Percentiles rank a stretch among this genome's conserved stretches.
phyloP scores from a whole-genome alignment of 2,113 vertebrate genomes.

The Motacilla alba region DNA sequence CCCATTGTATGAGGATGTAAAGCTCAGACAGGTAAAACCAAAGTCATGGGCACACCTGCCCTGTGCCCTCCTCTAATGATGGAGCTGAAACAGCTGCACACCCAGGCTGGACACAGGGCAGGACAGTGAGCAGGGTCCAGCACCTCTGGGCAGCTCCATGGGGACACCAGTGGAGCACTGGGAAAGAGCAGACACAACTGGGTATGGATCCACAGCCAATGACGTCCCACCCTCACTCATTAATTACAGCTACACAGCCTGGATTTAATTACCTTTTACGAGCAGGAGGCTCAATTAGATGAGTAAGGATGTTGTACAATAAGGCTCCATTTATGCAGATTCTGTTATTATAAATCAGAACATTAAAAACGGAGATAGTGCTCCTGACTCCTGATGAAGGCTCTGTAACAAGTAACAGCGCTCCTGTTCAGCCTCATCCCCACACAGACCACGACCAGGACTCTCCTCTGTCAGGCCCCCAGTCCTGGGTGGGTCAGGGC shows the following conservation, averaged over 20 bases:
- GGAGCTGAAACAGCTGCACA: background rate
- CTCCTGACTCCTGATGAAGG: background rate
- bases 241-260: conserved; percentile 10
- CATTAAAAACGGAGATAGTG: background rate
- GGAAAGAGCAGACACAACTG: background rate
- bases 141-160: background rate
- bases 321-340: background rate
- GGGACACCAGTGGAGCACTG: background rate
- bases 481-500: background rate
- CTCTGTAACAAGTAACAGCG: background rate
- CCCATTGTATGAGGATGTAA: background rate
- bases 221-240: background rate
- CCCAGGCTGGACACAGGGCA: accelerated
- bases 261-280: conserved; percentile 34
- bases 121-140: accelerated
- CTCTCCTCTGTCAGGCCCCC: background rate
- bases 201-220: background rate
- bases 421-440: background rate
- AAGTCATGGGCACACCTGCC: background rate
- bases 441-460: accelerated
- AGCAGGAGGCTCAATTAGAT: conserved; percentile 33
- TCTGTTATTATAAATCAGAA: conserved; percentile 22
- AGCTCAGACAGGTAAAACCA: background rate
- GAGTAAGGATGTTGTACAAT: background rate
- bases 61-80: background rate